phyloP scores from a whole-genome alignment of 2,888 invertebrate species.

The Orthosia gothica region DNA sequence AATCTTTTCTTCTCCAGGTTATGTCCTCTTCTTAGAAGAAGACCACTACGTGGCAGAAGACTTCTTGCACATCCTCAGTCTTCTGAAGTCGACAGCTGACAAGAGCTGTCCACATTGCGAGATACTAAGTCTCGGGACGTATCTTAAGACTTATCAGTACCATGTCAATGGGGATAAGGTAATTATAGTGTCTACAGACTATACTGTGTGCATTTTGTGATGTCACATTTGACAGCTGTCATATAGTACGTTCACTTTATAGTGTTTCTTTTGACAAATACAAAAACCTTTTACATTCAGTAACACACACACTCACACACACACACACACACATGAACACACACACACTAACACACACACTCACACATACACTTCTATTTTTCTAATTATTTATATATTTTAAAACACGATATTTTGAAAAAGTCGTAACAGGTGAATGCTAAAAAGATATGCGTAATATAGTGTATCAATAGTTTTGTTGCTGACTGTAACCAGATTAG shows the following conservation, averaged over 20 bases:
- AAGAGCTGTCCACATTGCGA: slow-evolving; percentile 97
- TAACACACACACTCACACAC: no score
- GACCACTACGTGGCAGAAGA: slow-evolving; percentile 99
- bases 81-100: slow-evolving; percentile 95
- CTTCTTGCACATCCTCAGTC: slow-evolving; percentile 96
- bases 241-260: not conserved
- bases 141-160: slow-evolving; percentile 97
- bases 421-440: no score
- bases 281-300: not conserved
- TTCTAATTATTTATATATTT: no score
- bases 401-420: no score
- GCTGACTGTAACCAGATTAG: no score
- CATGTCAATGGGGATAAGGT: slow-evolving; percentile 94
- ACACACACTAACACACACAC: no score
- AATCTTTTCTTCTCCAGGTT: slow-evolving; percentile 84
- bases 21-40: slow-evolving; percentile 98
- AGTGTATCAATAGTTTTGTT: no score
- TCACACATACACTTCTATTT: no score
- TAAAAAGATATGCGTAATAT: no score
- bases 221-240: slow-evolving; percentile 1
- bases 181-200: slow-evolving; percentile 6
- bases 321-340: no score
- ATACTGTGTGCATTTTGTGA: not conserved
- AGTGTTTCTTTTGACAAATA: not conserved
- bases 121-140: slow-evolving; percentile 98